Conservation (phyloP, 2,113 vertebrate genomes). For the Carassius gibelio region DNA sequence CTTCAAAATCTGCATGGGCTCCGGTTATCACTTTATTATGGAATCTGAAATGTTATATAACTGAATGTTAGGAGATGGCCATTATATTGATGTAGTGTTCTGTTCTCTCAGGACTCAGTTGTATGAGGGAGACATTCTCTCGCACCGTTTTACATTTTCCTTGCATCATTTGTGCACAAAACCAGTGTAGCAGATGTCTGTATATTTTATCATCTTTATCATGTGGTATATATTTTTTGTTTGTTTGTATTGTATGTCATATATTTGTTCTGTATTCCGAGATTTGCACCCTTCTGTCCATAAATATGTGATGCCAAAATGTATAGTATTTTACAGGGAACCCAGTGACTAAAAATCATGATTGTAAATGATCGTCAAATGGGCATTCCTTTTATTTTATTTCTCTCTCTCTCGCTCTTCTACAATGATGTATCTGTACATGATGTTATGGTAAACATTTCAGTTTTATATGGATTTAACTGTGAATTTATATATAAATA, state of each 20-base stretch:
- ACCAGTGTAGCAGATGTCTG: slow-evolving; percentile 59
- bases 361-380: slow-evolving; percentile 40
- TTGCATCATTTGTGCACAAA: slow-evolving; percentile 58
- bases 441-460: slow-evolving; percentile 55
- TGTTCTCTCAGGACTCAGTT: slow-evolving; percentile 25
- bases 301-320: slow-evolving; percentile 54
- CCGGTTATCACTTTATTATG: slow-evolving; percentile 41
- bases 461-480: slow-evolving; percentile 57
- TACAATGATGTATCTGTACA: slow-evolving; percentile 57
- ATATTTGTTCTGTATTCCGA: slow-evolving; percentile 56
- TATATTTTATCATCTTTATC: slow-evolving; percentile 45
- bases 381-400: slow-evolving; percentile 35
- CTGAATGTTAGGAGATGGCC: slow-evolving; percentile 23
- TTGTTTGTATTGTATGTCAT: slow-evolving; percentile 45
- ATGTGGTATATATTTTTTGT: slow-evolving; percentile 45
- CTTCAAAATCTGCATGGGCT: slow-evolving; percentile 25
- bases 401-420: slow-evolving; percentile 37
- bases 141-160: slow-evolving; percentile 32
- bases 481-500: slow-evolving; percentile 61
- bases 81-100: slow-evolving; percentile 35
- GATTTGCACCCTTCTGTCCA: slow-evolving; percentile 54
- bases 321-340: slow-evolving; percentile 54
- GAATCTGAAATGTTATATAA: background rate
- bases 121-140: slow-evolving; percentile 17
- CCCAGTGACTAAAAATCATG: slow-evolving; percentile 39